phyloP scores from a whole-genome alignment of 2,113 vertebrate genomes.

The Neodontobutis hainanensis region DNA sequence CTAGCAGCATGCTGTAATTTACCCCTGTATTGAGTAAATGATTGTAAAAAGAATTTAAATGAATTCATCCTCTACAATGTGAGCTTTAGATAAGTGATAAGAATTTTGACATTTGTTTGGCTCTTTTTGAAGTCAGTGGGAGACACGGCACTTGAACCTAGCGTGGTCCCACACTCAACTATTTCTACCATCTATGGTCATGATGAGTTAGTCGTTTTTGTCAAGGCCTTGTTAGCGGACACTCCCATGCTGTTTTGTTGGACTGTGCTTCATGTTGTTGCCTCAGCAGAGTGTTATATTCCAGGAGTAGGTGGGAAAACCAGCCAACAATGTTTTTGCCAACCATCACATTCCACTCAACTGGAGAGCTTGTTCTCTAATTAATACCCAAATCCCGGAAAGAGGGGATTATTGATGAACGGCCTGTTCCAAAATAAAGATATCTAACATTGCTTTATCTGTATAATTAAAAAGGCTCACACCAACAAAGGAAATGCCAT shows the following conservation, averaged over 20 bases:
- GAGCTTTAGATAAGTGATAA: no score
- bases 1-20: no score
- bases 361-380: slow-evolving; percentile 54
- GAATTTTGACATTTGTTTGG: no score
- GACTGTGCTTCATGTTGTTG: slow-evolving; percentile 25
- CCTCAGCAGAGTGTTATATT: slow-evolving; percentile 54
- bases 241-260: slow-evolving; percentile 42
- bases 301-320: slow-evolving; percentile 25
- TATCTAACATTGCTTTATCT: slow-evolving; percentile 4
- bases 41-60: no score
- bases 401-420: slow-evolving; percentile 12
- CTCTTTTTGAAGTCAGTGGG: no score
- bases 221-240: slow-evolving; percentile 28
- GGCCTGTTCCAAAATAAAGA: slow-evolving; percentile 24
- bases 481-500: slow-evolving; percentile 54
- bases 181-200: slow-evolving; percentile 4
- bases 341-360: slow-evolving; percentile 40
- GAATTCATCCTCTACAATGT: no score
- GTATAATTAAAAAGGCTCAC: slow-evolving; percentile 38
- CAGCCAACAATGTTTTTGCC: slow-evolving; percentile 42
- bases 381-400: slow-evolving; percentile 48
- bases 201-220: slow-evolving; percentile 52
- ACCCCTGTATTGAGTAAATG: no score
- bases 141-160: neutral
- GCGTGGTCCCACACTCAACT: neutral